Evolutionary conservation across 2,888 invertebrate genomes (phyloP).

Genomic region (Melitaea athalia): DNA sequence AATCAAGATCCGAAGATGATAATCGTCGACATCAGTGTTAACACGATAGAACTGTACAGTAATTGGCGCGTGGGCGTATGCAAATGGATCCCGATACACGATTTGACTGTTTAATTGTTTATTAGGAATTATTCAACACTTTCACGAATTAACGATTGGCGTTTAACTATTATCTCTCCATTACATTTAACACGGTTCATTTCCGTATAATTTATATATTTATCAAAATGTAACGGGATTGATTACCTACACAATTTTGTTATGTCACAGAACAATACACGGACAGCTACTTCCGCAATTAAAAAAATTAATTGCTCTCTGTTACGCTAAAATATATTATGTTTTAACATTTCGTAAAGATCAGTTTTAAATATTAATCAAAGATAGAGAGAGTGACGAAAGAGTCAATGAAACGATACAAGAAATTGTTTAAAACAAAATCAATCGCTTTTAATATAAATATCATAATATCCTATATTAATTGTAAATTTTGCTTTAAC

Average conservation of each 20-base stretch:
- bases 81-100: slow-evolving; percentile 21
- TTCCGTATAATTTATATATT: slow-evolving; percentile 2
- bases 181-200: not conserved
- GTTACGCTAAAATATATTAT: too few relatives aligned
- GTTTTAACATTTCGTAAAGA: too few relatives aligned
- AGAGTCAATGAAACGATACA: too few relatives aligned
- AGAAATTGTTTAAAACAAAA: not conserved
- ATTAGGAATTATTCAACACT: slow-evolving; percentile 12
- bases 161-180: slow-evolving; percentile 7
- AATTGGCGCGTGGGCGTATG: slow-evolving; percentile 41
- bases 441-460: not conserved
- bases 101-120: slow-evolving; percentile 18
- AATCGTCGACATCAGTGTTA: slow-evolving; percentile 35
- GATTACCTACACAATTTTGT: not conserved
- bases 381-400: too few relatives aligned
- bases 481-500: slow-evolving; percentile 1
- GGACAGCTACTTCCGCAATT: not conserved
- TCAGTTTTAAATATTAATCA: too few relatives aligned
- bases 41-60: slow-evolving; percentile 38
- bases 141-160: slow-evolving; percentile 6
- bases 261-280: not conserved
- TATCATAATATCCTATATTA: not conserved
- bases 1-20: slow-evolving; percentile 29
- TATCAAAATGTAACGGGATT: not conserved
- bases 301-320: not conserved